Evolutionary conservation across 2,113 vertebrate species (phyloP).

Genomic region (Atractosteus spatula): DNA sequence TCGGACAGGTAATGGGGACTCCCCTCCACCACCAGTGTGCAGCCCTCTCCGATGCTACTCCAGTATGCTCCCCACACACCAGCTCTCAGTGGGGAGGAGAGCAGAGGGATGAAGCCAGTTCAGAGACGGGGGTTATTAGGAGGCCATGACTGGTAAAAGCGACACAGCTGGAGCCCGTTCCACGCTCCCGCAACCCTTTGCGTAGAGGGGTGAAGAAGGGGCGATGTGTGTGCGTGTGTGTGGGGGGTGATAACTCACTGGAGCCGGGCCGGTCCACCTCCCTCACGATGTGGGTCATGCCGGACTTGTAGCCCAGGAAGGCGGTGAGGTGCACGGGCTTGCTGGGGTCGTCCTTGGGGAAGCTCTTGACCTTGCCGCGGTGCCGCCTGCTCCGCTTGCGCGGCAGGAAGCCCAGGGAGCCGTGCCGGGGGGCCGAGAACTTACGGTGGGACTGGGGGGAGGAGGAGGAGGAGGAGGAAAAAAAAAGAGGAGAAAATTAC

Average conservation of each 20-base stretch:
- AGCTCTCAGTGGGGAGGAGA: no score
- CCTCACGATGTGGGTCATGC: constrained; percentile 97
- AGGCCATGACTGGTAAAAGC: no score
- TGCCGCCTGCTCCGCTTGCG: constrained; percentile 90
- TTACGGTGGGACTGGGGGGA: constrained; percentile 88
- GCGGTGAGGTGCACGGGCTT: constrained; percentile 94
- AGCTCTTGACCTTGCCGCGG: constrained; percentile 96
- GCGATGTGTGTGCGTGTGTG: no score
- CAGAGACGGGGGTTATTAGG: no score
- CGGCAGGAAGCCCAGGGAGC: constrained; percentile 93
- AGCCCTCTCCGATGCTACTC: no score
- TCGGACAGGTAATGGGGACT: no score
- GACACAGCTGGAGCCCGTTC: no score
- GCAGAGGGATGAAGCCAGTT: no score
- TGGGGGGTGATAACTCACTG: constrained; percentile 67
- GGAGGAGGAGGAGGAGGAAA: neutral
- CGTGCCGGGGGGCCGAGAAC: constrained; percentile 93
- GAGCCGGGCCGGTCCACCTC: constrained; percentile 95
- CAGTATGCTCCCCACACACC: no score
- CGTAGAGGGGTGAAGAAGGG: no score
- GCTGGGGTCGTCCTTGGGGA: constrained; percentile 89
- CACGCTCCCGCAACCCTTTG: no score
- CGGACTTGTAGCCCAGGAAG: constrained; percentile 95
- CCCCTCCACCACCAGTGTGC: no score
- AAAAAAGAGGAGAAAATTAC: fast-evolving